phyloP scores from a whole-genome alignment of 2,797 vertebrate species.

The Micromesistius poutassou region DNA sequence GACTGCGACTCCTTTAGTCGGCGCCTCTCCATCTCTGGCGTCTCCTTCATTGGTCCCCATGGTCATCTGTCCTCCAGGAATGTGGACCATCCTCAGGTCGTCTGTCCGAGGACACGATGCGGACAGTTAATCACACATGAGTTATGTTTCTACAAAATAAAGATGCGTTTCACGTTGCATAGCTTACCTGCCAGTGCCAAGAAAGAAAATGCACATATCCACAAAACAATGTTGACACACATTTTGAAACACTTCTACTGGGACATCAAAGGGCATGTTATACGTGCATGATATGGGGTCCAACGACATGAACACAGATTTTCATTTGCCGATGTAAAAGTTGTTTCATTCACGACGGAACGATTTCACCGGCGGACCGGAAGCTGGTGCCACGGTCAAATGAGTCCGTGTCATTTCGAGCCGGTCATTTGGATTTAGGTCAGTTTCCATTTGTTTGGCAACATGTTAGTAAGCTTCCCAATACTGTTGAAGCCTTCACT shows the following conservation, averaged over 20 bases:
- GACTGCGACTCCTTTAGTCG: constrained; percentile 66
- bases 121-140: background rate
- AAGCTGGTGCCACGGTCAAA: constrained; percentile 6
- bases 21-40: constrained; percentile 75
- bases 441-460: no score
- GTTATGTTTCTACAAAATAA: no score
- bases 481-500: no score
- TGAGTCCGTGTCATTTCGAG: constrained; percentile 14
- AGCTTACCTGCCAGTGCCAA: constrained; percentile 50
- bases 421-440: no score
- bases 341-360: constrained; percentile 15
- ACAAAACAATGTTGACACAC: background rate
- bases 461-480: no score
- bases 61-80: constrained; percentile 78
- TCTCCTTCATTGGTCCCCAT: constrained; percentile 78
- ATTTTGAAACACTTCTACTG: constrained; percentile 15
- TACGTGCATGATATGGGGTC: background rate
- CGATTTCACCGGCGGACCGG: constrained; percentile 9
- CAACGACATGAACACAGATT: background rate
- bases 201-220: constrained; percentile 28
- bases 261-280: background rate
- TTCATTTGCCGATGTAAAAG: background rate
- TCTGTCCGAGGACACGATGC: constrained; percentile 5
- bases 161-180: background rate
- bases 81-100: constrained; percentile 62